These are phyloP conservation scores for Megalops atlanticus DNA, from an alignment of 2,113 vertebrate genomes.

Conservation along the genomic window DNA sequence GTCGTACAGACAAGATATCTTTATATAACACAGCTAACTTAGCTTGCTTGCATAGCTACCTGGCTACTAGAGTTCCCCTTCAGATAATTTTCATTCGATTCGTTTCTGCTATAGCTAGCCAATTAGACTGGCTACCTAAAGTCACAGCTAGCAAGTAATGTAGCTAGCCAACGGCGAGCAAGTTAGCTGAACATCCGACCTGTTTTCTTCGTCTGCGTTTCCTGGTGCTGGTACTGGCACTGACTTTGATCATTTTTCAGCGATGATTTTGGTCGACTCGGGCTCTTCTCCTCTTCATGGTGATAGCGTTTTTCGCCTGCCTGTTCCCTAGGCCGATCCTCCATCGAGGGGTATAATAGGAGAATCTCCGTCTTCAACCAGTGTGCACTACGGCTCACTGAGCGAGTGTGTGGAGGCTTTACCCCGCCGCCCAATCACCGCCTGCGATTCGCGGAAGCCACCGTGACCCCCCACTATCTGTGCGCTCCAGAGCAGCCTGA, in stretches of 20 bases:
- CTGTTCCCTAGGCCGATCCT: constrained; percentile 65
- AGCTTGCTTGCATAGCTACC: background rate
- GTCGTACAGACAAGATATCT: background rate
- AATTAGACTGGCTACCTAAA: background rate
- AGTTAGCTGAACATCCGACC: constrained; percentile 57
- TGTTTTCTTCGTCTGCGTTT: constrained; percentile 77
- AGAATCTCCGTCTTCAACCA: constrained; percentile 32
- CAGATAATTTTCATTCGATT: background rate
- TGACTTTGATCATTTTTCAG: constrained; percentile 70
- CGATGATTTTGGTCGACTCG: constrained; percentile 46
- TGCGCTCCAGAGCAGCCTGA: background rate
- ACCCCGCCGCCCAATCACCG: constrained; percentile 42
- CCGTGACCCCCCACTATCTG: constrained; percentile 30
- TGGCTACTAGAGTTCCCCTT: background rate
- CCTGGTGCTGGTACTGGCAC: constrained; percentile 69
- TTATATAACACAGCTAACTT: background rate
- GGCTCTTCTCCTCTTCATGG: constrained; percentile 57
- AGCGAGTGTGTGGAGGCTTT: constrained; percentile 35
- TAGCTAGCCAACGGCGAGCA: background rate
- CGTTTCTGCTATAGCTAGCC: background rate
- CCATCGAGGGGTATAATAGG: constrained; percentile 45
- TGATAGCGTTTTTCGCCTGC: constrained; percentile 61
- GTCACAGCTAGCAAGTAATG: background rate
- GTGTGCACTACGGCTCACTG: constrained; percentile 38
- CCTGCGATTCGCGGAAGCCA: constrained; percentile 41